These are phyloP conservation scores for Ophioderma brevispina DNA, from an alignment of 35 echinoderm and acorn worm species.

Conservation along the genomic window DNA sequence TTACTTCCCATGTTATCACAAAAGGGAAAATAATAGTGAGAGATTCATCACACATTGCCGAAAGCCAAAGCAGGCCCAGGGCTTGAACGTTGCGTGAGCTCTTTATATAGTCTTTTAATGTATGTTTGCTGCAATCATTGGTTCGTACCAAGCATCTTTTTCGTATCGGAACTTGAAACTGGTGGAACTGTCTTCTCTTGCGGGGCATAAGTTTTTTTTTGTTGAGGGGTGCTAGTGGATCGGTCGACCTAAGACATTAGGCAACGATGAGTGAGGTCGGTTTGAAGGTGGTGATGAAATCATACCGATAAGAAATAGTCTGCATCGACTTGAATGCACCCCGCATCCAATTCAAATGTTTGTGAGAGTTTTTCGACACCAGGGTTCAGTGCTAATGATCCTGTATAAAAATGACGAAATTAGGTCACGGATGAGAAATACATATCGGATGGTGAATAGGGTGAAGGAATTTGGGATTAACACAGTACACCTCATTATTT, in stretches of 20 bases:
- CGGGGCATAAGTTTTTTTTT: not conserved
- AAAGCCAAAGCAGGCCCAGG: conserved; percentile 85
- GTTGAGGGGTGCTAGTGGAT: conserved; percentile 23
- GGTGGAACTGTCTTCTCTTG: not conserved
- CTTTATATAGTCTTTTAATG: conserved; percentile 78
- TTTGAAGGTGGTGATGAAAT: conserved; percentile 48
- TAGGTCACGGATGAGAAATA: too few species aligned
- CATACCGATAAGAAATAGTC: conserved; percentile 71
- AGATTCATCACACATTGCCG: conserved; percentile 86
- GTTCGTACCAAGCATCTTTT: not conserved
- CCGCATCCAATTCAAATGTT: conserved; percentile 80
- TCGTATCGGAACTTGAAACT: not conserved
- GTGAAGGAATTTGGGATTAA: too few species aligned
- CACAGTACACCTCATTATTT: too few species aligned
- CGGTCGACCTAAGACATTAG: conserved; percentile 34
- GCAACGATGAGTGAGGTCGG: conserved; percentile 63
- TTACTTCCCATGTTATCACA: conserved; percentile 97
- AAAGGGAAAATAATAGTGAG: conserved; percentile 97
- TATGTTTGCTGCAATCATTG: conserved; percentile 56
- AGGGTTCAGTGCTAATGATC: conserved; percentile 83
- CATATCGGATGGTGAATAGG: too few species aligned
- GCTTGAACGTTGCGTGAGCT: conserved; percentile 72
- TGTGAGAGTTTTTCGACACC: conserved; percentile 70
- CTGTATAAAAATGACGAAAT: conserved; percentile 38
- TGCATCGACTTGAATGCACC: conserved; percentile 66